phyloP scores from a whole-genome alignment of 2,797 vertebrate genomes.

The Etheostoma perlongum region DNA sequence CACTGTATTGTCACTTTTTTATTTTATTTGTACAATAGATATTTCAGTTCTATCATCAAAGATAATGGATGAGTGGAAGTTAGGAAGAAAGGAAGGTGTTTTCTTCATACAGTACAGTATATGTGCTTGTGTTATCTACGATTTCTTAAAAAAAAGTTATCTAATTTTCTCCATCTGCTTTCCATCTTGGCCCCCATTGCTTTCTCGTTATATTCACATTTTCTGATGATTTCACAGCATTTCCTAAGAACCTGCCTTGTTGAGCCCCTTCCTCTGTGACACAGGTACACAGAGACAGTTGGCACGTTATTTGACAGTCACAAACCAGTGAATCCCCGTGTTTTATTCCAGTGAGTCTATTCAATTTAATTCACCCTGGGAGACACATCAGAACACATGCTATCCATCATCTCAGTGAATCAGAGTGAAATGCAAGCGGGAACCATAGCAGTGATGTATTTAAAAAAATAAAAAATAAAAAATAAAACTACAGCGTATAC shows the following conservation, averaged over 20 bases:
- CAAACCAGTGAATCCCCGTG: conserved; percentile 60
- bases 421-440: conserved; percentile 30
- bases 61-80: neutral
- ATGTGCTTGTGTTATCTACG: neutral
- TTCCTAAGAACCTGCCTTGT: conserved; percentile 32
- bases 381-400: conserved; percentile 36
- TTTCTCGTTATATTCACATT: conserved; percentile 64
- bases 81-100: neutral
- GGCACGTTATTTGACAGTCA: conserved; percentile 62
- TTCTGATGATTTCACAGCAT: conserved; percentile 56
- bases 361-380: conserved; percentile 57
- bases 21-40: conserved; percentile 3
- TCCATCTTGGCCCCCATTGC: conserved; percentile 33
- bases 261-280: conserved; percentile 38
- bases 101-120: neutral
- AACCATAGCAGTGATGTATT: conserved; percentile 13
- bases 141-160: conserved; percentile 20
- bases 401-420: conserved; percentile 52
- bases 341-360: conserved; percentile 55
- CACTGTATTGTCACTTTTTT: too few relatives aligned
- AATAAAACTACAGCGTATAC: neutral
- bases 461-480: neutral
- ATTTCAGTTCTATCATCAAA: neutral
- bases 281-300: conserved; percentile 59
- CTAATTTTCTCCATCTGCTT: conserved; percentile 57